Conservation (phyloP, 30 jellyfish, hydroid and myxozoan species). For the Nemopilema nomurai region DNA sequence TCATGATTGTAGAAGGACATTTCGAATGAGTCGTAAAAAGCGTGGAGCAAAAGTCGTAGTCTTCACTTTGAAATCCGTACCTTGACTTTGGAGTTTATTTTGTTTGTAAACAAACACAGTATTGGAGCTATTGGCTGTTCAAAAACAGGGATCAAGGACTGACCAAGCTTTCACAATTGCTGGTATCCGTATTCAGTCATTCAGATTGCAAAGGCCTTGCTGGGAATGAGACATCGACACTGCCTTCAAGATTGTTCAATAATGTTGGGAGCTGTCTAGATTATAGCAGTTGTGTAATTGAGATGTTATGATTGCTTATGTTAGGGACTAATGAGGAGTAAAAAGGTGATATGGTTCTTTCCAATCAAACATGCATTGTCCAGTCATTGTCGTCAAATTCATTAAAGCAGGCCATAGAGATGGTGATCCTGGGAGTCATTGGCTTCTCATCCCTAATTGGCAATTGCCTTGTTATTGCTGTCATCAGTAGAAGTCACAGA, state of each 20-base stretch:
- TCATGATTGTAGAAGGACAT: background rate
- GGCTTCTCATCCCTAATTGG: constrained; percentile 64
- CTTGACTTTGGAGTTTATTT: background rate
- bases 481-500: constrained; percentile 71
- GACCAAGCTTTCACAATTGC: background rate
- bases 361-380: constrained; percentile 36
- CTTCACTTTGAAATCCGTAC: background rate
- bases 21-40: background rate
- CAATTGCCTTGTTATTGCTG: constrained; percentile 73
- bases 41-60: background rate
- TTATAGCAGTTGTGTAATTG: background rate
- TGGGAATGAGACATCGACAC: background rate
- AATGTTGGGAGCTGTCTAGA: background rate
- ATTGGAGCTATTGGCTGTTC: background rate
- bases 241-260: background rate
- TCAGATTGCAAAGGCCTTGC: background rate
- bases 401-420: constrained; percentile 6
- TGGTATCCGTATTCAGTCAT: background rate
- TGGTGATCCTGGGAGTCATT: constrained; percentile 38
- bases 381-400: constrained; percentile 7
- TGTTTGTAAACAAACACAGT: background rate
- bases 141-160: background rate
- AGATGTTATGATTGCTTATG: background rate
- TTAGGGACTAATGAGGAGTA: background rate
- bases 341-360: constrained; percentile 30